Evolutionary conservation across 2,113 vertebrate genomes (phyloP).

Genomic region (Oophaga pumilio): DNA sequence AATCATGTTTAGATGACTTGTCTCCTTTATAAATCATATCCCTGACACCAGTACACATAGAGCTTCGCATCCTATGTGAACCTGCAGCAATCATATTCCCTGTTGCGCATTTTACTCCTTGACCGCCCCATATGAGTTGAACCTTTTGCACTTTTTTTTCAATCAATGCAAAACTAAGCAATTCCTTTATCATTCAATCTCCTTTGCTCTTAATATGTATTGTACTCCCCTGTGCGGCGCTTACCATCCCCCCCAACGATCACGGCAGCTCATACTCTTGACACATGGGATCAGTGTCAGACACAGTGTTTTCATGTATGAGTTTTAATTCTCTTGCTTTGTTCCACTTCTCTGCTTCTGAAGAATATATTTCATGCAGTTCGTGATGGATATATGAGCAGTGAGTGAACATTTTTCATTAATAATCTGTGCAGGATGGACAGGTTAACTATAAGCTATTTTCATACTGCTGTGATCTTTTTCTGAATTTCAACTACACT

Average conservation of each 20-base stretch:
- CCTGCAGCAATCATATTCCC: not conserved
- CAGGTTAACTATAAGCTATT: constrained; percentile 34
- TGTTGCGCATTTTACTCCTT: not conserved
- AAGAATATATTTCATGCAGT: constrained; percentile 11
- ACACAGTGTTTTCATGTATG: not conserved
- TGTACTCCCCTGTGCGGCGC: not conserved
- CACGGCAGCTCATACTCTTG: not conserved
- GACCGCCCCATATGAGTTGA: not conserved
- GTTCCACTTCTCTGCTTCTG: not conserved
- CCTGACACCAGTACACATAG: too few species aligned
- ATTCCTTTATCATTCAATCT: not conserved
- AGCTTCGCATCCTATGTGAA: not conserved
- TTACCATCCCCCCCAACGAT: not conserved
- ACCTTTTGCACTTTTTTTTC: not conserved
- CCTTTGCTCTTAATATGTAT: not conserved
- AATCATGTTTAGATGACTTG: too few species aligned
- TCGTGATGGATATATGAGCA: not conserved
- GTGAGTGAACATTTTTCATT: not conserved
- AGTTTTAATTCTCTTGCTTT: not conserved
- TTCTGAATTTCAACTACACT: constrained; percentile 30
- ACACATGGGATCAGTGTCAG: not conserved
- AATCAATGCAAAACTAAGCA: not conserved
- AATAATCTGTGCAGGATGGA: constrained; percentile 11
- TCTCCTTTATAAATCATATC: too few species aligned
- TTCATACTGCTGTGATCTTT: constrained; percentile 25